Evolutionary conservation across 2,888 invertebrate species (phyloP).

Genomic region (Apamea sordens): DNA sequence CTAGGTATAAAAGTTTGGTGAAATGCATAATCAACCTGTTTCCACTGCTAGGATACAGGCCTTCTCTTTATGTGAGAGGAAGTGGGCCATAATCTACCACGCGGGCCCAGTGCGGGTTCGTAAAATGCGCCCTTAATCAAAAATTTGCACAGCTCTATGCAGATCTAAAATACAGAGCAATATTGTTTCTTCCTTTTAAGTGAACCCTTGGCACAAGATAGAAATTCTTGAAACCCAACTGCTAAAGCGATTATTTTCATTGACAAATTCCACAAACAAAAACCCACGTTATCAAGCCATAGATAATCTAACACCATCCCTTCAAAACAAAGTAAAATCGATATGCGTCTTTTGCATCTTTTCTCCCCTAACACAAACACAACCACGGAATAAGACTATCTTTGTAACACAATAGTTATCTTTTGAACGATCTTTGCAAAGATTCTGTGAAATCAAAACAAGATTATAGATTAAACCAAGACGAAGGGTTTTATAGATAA

Average conservation of each 20-base stretch:
- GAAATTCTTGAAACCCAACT: background rate
- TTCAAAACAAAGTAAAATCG: slow-evolving; percentile 24
- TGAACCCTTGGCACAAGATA: too few relatives aligned
- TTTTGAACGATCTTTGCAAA: slow-evolving; percentile 48
- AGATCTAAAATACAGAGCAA: background rate
- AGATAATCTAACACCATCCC: background rate
- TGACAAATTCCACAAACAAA: background rate
- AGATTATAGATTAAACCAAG: slow-evolving; percentile 32
- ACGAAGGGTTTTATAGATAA: slow-evolving; percentile 25
- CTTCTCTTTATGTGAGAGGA: too few relatives aligned
- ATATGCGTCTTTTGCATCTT: slow-evolving; percentile 26
- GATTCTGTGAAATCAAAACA: slow-evolving; percentile 47
- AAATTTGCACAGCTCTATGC: background rate
- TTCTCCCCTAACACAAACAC: slow-evolving; percentile 24
- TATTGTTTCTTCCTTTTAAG: background rate
- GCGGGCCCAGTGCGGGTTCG: too few relatives aligned
- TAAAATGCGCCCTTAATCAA: background rate
- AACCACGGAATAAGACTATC: slow-evolving; percentile 39
- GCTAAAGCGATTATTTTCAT: background rate
- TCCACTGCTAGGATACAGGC: too few relatives aligned
- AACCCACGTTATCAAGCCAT: background rate
- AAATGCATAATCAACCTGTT: too few relatives aligned
- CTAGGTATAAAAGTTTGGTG: too few relatives aligned
- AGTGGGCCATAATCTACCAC: too few relatives aligned
- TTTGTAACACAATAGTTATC: slow-evolving; percentile 57